Evolutionary conservation across 2,797 vertebrate species (phyloP).

Genomic region (Hypotaenidia philippensis): DNA sequence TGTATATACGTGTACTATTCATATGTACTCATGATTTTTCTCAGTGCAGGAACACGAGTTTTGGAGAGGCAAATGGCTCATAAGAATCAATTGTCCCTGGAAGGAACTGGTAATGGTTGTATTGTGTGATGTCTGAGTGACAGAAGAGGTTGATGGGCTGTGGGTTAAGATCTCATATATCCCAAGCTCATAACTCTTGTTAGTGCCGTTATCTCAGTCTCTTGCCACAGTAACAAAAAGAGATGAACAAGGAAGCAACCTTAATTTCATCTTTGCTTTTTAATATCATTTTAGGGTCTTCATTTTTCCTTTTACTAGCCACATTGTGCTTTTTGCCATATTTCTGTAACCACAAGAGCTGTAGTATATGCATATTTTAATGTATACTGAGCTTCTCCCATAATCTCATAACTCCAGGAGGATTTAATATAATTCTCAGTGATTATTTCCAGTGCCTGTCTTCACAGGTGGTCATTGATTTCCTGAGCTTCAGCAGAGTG

Average conservation of each 20-base stretch:
- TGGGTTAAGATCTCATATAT: not conserved
- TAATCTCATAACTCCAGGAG: conserved; percentile 66
- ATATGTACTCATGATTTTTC: not conserved
- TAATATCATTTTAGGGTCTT: not conserved
- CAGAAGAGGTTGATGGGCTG: not conserved
- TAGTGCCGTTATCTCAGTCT: not conserved
- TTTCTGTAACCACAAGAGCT: not conserved
- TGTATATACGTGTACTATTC: not conserved
- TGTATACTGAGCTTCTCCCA: conserved; percentile 12
- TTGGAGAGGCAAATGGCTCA: not conserved
- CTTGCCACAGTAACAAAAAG: not conserved
- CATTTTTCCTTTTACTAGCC: not conserved
- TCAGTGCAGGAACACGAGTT: not conserved
- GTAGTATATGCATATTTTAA: conserved; percentile 48
- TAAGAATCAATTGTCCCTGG: not conserved
- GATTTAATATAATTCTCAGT: conserved; percentile 69
- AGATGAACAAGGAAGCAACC: not conserved
- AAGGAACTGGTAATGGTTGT: not conserved
- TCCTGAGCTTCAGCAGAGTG: conserved; percentile 58
- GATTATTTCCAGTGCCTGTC: conserved; percentile 67
- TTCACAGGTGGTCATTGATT: conserved; percentile 73
- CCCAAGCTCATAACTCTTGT: not conserved
- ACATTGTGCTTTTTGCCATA: not conserved
- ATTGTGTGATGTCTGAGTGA: not conserved
- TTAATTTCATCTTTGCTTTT: not conserved